Conservation (phyloP, 2,888 invertebrate species). For the Aphrophora alni region DNA sequence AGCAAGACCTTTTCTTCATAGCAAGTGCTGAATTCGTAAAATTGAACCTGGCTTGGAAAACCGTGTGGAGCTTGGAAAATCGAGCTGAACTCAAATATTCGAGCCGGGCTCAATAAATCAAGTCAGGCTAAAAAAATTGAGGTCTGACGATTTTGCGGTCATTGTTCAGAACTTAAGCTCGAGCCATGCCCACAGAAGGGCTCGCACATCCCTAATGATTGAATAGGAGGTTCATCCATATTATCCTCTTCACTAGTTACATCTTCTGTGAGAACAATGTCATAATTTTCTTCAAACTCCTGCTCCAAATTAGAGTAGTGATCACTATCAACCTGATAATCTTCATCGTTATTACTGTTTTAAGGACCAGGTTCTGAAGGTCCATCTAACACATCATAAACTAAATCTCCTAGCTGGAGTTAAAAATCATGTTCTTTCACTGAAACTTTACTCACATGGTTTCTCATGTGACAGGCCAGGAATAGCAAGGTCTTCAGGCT, state of each 20-base stretch:
- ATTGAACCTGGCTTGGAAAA: too few relatives aligned
- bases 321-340: constrained; percentile 10
- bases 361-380: constrained; percentile 6
- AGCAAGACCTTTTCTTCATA: too few relatives aligned
- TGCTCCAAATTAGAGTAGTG: constrained; percentile 16
- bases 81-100: too few relatives aligned
- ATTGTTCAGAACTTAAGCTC: too few relatives aligned
- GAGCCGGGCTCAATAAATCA: too few relatives aligned
- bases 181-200: too few relatives aligned
- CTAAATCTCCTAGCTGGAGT: not conserved
- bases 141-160: too few relatives aligned
- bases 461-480: constrained; percentile 12
- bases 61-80: too few relatives aligned
- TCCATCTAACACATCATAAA: not conserved
- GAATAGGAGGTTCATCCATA: not conserved
- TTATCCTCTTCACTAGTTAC: not conserved
- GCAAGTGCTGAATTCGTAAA: too few relatives aligned
- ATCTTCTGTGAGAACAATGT: not conserved
- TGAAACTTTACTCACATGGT: not conserved
- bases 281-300: not conserved
- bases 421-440: not conserved
- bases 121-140: too few relatives aligned
- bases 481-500: not conserved
- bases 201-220: too few relatives aligned
- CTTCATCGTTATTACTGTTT: constrained; percentile 10